A percentile compares a stretch with the other conserved stretches of the same genome.
phyloP scores from a whole-genome alignment of 1,140 invertebrate genomes.

The Habropoda laboriosa region DNA sequence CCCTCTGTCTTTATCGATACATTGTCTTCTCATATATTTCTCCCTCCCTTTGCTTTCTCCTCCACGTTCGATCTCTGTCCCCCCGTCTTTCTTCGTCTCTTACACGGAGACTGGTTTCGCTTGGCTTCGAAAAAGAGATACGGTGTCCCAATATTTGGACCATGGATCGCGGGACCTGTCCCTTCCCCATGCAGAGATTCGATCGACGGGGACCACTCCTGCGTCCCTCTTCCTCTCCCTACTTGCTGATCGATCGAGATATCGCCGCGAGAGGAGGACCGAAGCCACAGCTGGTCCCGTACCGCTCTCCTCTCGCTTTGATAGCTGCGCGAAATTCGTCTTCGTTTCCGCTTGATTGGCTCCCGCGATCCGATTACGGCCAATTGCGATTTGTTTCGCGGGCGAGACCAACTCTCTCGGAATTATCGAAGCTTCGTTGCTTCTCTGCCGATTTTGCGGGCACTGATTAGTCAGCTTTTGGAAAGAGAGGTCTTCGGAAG shows the following conservation, averaged over 20 bases:
- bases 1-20: neutral
- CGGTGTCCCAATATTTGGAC: constrained; percentile 79
- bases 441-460: too few relatives aligned
- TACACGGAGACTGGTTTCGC: constrained; percentile 24
- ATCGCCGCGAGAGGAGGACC: constrained; percentile 47
- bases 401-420: too few relatives aligned
- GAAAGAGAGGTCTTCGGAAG: too few relatives aligned
- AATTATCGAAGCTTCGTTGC: too few relatives aligned
- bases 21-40: constrained; percentile 16
- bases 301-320: constrained; percentile 7
- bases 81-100: neutral
- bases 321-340: constrained; percentile 41
- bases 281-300: neutral
- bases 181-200: constrained; percentile 52
- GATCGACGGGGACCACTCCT: constrained; percentile 52
- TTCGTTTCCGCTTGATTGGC: constrained; percentile 6
- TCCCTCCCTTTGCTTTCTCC: too few relatives aligned
- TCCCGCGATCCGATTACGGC: constrained; percentile 19
- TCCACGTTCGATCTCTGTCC: neutral
- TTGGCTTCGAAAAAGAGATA: constrained; percentile 50
- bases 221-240: constrained; percentile 18
- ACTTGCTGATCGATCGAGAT: constrained; percentile 64
- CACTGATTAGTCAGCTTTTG: too few relatives aligned
- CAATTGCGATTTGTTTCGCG: constrained; percentile 20
- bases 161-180: constrained; percentile 65